phyloP scores from a whole-genome alignment of 2,888 invertebrate species.

The Caenorhabditis imperialis region DNA sequence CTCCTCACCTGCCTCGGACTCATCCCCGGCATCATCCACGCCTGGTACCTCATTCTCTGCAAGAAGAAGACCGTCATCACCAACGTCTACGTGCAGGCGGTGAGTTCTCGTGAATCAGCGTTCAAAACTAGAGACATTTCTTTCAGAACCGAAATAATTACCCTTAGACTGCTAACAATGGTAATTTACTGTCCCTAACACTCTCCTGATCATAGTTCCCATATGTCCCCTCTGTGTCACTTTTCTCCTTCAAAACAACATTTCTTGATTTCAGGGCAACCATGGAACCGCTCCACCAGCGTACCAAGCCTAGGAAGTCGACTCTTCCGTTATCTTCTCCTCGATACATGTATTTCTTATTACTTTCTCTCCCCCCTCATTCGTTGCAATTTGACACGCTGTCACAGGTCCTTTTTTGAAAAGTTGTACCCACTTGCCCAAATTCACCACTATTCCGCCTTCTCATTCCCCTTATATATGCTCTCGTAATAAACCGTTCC shows the following conservation, averaged over 20 bases:
- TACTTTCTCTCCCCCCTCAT: not conserved
- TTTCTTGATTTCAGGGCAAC: conserved; percentile 28
- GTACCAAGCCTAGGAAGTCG: conserved; percentile 14
- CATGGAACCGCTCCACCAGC: conserved; percentile 52
- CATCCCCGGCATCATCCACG: conserved; percentile 55
- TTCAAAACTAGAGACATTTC: not conserved
- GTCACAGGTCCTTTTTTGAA: conserved; percentile 22
- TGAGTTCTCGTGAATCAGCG: conserved; percentile 17
- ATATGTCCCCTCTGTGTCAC: conserved; percentile 2
- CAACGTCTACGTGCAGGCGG: conserved; percentile 49
- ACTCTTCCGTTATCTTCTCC: conserved; percentile 1
- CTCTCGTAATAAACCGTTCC: conserved; percentile 16
- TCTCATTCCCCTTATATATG: conserved; percentile 14
- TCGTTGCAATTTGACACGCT: conserved; percentile 24
- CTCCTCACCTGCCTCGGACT: conserved; percentile 37
- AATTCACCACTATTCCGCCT: conserved; percentile 12
- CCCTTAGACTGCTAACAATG: not conserved
- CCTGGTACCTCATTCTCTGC: conserved; percentile 52
- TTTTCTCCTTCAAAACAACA: not conserved
- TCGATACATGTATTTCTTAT: conserved; percentile 3
- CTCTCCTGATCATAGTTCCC: not conserved
- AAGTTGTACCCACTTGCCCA: conserved; percentile 34
- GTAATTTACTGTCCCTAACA: not conserved
- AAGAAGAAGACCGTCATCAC: conserved; percentile 31
- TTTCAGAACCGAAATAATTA: conserved; percentile 24